Conservation (phyloP, 1,140 invertebrate species). For the Drosophila suzukii region DNA sequence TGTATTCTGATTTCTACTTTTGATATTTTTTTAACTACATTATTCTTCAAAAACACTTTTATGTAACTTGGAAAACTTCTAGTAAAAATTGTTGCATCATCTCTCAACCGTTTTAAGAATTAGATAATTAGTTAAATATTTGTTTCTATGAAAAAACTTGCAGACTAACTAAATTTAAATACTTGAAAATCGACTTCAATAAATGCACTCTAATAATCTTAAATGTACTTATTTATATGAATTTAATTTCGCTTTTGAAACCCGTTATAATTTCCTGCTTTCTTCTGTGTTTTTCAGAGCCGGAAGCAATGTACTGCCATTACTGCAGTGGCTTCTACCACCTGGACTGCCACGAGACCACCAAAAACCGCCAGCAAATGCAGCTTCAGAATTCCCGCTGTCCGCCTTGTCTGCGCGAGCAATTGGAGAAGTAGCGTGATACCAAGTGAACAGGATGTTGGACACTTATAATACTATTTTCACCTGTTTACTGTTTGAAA, state of each 20-base stretch:
- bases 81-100: no score
- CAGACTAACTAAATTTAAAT: no score
- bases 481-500: not conserved
- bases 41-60: no score
- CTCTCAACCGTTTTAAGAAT: no score
- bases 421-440: not conserved
- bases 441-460: conserved; percentile 1
- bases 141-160: no score
- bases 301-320: conserved; percentile 31
- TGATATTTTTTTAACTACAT: no score
- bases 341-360: conserved; percentile 43
- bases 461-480: not conserved
- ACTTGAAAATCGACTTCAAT: no score
- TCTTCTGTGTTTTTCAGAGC: conserved; percentile 11
- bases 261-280: not conserved
- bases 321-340: conserved; percentile 42
- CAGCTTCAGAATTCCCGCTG: conserved; percentile 38
- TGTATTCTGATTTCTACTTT: no score
- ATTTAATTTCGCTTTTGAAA: not conserved
- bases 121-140: no score
- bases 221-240: not conserved
- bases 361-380: conserved; percentile 19
- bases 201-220: no score
- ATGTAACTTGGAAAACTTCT: no score
- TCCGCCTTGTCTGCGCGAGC: conserved; percentile 32